These are phyloP conservation scores for Panagrolaimus sp. DNA, from an alignment of 1,140 invertebrate species.

Conservation along the genomic window DNA sequence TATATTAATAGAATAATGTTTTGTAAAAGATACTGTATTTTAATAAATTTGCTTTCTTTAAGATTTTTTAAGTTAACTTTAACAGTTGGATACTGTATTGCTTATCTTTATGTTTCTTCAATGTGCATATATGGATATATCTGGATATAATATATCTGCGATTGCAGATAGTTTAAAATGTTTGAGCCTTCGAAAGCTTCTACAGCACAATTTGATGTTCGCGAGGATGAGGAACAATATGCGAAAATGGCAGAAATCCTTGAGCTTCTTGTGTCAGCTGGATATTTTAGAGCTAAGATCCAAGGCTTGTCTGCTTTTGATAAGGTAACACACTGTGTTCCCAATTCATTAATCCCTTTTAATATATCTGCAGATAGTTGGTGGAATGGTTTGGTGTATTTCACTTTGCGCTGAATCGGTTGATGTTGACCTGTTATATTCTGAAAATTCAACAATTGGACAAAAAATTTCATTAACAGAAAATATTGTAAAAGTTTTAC, in stretches of 20 bases:
- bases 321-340: conserved; percentile 66
- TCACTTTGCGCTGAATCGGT: conserved; percentile 88
- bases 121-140: too few species aligned
- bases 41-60: too few species aligned
- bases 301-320: conserved; percentile 88
- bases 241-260: conserved; percentile 82
- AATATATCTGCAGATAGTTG: conserved; percentile 72
- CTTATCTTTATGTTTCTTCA: too few species aligned
- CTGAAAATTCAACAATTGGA: conserved; percentile 90
- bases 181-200: background rate
- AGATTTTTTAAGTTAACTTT: too few species aligned
- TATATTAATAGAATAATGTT: background rate
- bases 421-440: conserved; percentile 85
- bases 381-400: conserved; percentile 94
- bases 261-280: conserved; percentile 80
- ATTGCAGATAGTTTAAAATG: background rate
- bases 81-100: too few species aligned
- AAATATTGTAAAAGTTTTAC: conserved; percentile 83
- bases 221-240: conserved; percentile 86
- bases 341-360: conserved; percentile 65
- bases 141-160: too few species aligned
- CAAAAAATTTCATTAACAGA: conserved; percentile 93
- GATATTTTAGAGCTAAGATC: conserved; percentile 86
- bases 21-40: too few species aligned
- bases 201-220: conserved; percentile 67